A percentile compares a stretch with the other conserved stretches of the same genome.
Evolutionary conservation across 2,888 invertebrate species (phyloP).

Genomic region (Eutolmus rufibarbis): DNA sequence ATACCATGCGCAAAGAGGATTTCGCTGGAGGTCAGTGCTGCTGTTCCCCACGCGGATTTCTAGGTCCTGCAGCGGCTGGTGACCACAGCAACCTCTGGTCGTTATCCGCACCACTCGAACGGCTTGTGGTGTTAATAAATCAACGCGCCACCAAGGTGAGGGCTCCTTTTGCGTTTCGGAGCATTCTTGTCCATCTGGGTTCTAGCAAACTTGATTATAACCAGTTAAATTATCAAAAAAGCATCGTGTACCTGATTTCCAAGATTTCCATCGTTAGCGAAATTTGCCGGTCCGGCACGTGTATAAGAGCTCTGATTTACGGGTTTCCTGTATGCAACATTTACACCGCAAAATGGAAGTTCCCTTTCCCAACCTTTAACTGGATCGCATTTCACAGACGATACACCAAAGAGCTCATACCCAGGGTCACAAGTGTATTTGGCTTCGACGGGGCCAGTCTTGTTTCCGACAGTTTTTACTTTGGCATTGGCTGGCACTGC

Average conservation of each 20-base stretch:
- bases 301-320: slow-evolving; percentile 91
- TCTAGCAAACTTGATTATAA: slow-evolving; percentile 67
- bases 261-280: slow-evolving; percentile 86
- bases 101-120: slow-evolving; percentile 87
- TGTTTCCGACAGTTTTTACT: slow-evolving; percentile 64
- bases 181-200: slow-evolving; percentile 87
- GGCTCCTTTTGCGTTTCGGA: slow-evolving; percentile 89
- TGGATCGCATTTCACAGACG: slow-evolving; percentile 73
- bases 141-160: slow-evolving; percentile 94
- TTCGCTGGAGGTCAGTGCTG: slow-evolving; percentile 83
- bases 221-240: not conserved
- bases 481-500: slow-evolving; percentile 84
- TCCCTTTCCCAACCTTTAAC: slow-evolving; percentile 82
- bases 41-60: slow-evolving; percentile 93
- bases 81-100: slow-evolving; percentile 73
- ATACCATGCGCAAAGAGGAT: slow-evolving; percentile 92
- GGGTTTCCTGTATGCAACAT: slow-evolving; percentile 85
- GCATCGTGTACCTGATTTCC: slow-evolving; percentile 66
- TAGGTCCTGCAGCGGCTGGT: slow-evolving; percentile 86
- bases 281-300: slow-evolving; percentile 80
- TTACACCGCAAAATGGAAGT: slow-evolving; percentile 87
- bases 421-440: slow-evolving; percentile 86
- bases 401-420: slow-evolving; percentile 85
- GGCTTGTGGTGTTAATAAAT: slow-evolving; percentile 82
- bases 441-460: slow-evolving; percentile 70